Conservation (phyloP, 64 coral and sea anemone species). For the Anthopleura sola region DNA sequence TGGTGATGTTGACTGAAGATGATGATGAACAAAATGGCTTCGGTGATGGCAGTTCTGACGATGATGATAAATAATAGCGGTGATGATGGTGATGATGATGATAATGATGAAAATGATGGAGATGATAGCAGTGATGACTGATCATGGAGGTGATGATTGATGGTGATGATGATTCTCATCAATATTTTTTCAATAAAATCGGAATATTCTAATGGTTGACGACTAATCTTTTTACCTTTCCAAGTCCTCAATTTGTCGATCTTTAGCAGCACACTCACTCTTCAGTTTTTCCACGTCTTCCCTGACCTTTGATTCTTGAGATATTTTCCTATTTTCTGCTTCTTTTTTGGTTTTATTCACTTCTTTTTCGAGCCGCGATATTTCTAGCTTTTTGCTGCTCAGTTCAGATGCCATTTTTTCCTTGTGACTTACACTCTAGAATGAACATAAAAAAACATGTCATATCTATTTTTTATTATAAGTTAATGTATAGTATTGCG, state of each 20-base stretch:
- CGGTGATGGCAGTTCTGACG: no score
- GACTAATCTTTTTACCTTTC: conserved; percentile 81
- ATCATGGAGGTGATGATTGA: not conserved
- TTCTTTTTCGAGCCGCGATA: conserved; percentile 76
- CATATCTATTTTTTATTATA: no score
- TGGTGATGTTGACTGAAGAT: no score
- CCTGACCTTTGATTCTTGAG: conserved; percentile 37
- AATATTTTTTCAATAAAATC: no score
- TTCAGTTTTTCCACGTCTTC: conserved; percentile 40
- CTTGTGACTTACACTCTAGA: conserved; percentile 50
- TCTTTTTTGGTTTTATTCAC: conserved; percentile 58
- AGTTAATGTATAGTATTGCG: not conserved
- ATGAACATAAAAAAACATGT: not conserved
- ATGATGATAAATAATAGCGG: not conserved
- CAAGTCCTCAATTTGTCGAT: conserved; percentile 71
- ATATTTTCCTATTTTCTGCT: conserved; percentile 37
- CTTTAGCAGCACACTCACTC: conserved; percentile 49
- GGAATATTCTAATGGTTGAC: no score
- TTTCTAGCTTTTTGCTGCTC: conserved; percentile 76
- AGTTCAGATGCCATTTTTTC: conserved; percentile 71
- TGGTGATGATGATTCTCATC: no score
- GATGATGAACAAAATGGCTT: no score
- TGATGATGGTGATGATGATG: not conserved
- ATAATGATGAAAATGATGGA: not conserved
- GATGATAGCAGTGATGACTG: not conserved